phyloP scores from a whole-genome alignment of 2,888 invertebrate genomes.

The Hypomecis atomaria region DNA sequence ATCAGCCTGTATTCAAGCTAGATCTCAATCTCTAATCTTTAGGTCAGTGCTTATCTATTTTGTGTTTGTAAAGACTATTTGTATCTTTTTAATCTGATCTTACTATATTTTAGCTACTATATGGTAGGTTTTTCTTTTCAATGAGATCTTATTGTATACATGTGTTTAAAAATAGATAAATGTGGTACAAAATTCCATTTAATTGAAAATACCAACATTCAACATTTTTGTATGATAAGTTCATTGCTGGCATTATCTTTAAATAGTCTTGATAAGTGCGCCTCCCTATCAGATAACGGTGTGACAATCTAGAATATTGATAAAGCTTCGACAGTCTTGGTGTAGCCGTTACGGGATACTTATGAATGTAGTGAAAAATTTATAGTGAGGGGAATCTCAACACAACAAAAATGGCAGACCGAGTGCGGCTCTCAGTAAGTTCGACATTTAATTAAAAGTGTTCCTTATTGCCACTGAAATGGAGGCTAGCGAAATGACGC shows the following conservation, averaged over 20 bases:
- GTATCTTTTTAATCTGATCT: too few species aligned
- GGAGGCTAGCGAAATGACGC: background rate
- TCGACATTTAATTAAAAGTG: background rate
- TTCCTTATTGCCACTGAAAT: background rate
- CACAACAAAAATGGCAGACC: conserved; percentile 66
- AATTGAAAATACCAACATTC: conserved; percentile 43
- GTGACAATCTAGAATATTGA: conserved; percentile 66
- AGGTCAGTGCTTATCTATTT: too few species aligned
- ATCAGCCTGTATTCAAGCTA: background rate
- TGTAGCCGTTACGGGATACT: conserved; percentile 50
- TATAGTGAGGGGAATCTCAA: conserved; percentile 64
- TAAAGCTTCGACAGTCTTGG: conserved; percentile 64
- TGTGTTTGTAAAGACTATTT: too few species aligned
- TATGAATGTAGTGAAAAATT: conserved; percentile 54
- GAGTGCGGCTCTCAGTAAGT: conserved; percentile 72
- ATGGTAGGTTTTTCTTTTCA: background rate
- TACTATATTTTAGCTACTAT: background rate
- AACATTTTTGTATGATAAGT: conserved; percentile 43
- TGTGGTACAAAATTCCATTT: conserved; percentile 18
- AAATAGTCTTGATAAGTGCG: conserved; percentile 63
- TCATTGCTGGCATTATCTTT: conserved; percentile 55
- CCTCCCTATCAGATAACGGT: conserved; percentile 62
- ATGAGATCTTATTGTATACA: background rate
- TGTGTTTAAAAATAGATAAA: background rate
- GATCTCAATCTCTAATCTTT: background rate